phyloP scores from a whole-genome alignment of 2,888 invertebrate species.

The Glaucopsyche alexis region DNA sequence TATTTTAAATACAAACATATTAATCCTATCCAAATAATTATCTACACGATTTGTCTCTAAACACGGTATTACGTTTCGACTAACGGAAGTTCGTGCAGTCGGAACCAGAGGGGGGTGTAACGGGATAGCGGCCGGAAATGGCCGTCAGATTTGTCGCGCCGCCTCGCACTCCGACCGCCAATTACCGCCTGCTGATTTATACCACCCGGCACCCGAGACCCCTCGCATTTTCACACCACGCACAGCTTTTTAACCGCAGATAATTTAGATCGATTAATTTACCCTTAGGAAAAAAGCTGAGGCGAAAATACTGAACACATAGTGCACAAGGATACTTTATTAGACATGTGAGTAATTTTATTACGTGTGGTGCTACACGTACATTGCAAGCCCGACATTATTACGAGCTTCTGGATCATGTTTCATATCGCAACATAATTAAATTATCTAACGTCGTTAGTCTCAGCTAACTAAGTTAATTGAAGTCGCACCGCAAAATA shows the following conservation, averaged over 20 bases:
- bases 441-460: slow-evolving; percentile 7
- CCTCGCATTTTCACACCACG: slow-evolving; percentile 24
- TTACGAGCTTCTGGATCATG: neutral
- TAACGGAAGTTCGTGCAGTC: slow-evolving; percentile 30
- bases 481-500: slow-evolving; percentile 10
- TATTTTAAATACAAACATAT: neutral
- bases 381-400: neutral
- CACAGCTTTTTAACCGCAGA: slow-evolving; percentile 15
- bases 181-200: slow-evolving; percentile 52
- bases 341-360: too few species aligned
- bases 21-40: neutral
- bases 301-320: too few species aligned
- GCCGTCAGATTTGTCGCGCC: slow-evolving; percentile 67
- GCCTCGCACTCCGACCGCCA: slow-evolving; percentile 58
- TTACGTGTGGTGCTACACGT: neutral
- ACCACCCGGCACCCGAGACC: slow-evolving; percentile 39
- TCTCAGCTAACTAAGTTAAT: slow-evolving; percentile 15
- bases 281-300: neutral
- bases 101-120: slow-evolving; percentile 44
- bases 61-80: slow-evolving; percentile 28
- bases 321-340: too few species aligned
- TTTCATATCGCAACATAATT: slow-evolving; percentile 2
- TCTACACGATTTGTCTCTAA: slow-evolving; percentile 12
- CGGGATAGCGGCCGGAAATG: slow-evolving; percentile 58
- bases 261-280: slow-evolving; percentile 13